phyloP scores from a whole-genome alignment of 2,888 invertebrate genomes.

The Boloria euphrosyne region DNA sequence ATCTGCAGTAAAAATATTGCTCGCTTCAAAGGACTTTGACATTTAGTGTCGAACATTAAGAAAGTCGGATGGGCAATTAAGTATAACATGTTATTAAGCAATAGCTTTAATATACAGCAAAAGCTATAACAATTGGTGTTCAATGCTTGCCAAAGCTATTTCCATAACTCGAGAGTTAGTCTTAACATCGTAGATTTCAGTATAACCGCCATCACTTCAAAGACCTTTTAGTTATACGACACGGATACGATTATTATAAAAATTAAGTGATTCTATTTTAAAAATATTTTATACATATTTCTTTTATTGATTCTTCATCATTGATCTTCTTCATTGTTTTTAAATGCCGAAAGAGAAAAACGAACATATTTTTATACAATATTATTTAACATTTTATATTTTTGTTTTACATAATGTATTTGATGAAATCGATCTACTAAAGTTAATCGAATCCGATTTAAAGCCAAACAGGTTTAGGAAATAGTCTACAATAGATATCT shows the following conservation, averaged over 20 bases:
- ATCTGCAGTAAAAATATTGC: not conserved
- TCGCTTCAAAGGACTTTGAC: constrained; percentile 5
- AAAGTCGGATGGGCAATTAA: constrained; percentile 33
- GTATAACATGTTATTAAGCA: constrained; percentile 40
- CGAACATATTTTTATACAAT: not conserved
- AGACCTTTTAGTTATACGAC: constrained; percentile 18
- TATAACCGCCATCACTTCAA: constrained; percentile 39
- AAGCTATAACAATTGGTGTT: constrained; percentile 45
- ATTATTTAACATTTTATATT: too few relatives aligned
- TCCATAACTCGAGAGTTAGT: constrained; percentile 53
- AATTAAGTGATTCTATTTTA: not conserved
- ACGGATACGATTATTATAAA: constrained; percentile 11
- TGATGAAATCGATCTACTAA: too few relatives aligned
- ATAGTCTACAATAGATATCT: too few relatives aligned
- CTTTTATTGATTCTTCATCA: too few relatives aligned
- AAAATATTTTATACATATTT: not conserved
- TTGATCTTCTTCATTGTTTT: too few relatives aligned
- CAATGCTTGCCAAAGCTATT: constrained; percentile 48
- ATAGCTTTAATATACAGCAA: constrained; percentile 39
- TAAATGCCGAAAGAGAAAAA: not conserved
- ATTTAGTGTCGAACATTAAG: constrained; percentile 22
- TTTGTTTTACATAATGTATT: too few relatives aligned
- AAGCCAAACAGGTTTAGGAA: too few relatives aligned
- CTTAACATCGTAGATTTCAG: constrained; percentile 60
- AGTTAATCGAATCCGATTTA: too few relatives aligned